A percentile compares a stretch with the other conserved stretches of the same genome.
Conservation (phyloP, 2,888 invertebrate species). For the Hirtodrosophila trivittata region DNA sequence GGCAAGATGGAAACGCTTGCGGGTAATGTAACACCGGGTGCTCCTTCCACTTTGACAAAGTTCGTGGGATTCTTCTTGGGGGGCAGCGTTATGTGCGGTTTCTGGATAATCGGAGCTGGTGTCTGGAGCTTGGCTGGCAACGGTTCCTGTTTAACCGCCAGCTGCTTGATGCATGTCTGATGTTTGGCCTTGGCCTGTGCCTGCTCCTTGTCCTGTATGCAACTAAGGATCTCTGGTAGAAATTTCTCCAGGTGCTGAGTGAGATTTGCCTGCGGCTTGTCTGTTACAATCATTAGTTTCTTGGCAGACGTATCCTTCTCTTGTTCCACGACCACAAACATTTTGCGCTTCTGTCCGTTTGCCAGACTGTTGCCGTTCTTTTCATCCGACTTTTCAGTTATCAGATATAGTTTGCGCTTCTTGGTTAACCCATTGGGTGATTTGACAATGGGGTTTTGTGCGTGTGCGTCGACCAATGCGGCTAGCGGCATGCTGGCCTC, state of each 20-base stretch:
- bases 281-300: slow-evolving; percentile 81
- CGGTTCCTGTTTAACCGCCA: slow-evolving; percentile 29
- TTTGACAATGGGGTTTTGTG: slow-evolving; percentile 16
- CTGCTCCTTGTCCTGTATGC: slow-evolving; percentile 75
- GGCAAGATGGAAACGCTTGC: slow-evolving; percentile 36
- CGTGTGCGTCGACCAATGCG: slow-evolving; percentile 36
- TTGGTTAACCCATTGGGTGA: slow-evolving; percentile 30
- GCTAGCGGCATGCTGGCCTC: slow-evolving; percentile 53
- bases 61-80: slow-evolving; percentile 81
- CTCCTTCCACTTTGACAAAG: slow-evolving; percentile 44
- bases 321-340: slow-evolving; percentile 81
- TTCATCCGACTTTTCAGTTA: slow-evolving; percentile 77
- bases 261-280: slow-evolving; percentile 72
- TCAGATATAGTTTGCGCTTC: slow-evolving; percentile 81
- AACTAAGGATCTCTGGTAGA: slow-evolving; percentile 79
- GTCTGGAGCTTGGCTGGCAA: background rate
- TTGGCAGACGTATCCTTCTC: slow-evolving; percentile 66
- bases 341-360: slow-evolving; percentile 60
- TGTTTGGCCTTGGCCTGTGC: slow-evolving; percentile 19
- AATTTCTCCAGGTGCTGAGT: slow-evolving; percentile 81
- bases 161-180: slow-evolving; percentile 12
- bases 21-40: slow-evolving; percentile 10
- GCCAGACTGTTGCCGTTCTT: slow-evolving; percentile 18
- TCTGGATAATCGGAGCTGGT: slow-evolving; percentile 10
- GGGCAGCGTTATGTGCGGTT: slow-evolving; percentile 78